Evolutionary conservation across 2,113 vertebrate genomes (phyloP), one percentile per base, ranked within the genome.

Genomic region (Benitochromis conjunctus): DNA sequence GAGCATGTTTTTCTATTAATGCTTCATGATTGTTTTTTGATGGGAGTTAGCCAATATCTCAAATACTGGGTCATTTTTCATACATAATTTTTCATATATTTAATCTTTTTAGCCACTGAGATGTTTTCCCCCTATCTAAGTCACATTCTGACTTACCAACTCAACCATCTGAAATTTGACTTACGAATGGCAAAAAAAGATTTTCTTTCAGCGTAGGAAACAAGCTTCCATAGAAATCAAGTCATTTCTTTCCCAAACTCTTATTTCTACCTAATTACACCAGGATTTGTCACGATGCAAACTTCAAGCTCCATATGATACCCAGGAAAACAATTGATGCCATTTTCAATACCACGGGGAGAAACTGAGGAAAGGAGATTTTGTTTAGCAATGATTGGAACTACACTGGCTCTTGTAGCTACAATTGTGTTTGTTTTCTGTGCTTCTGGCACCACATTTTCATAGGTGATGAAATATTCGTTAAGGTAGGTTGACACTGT

Each of bases 131-230:
- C 34, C 34, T 7, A 5, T 41, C 62, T 1, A 66, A 66, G 34
- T 12, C 62, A 66, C 26, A 60, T 66, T 64, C 41, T 21, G 62
- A 66, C 62, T 21, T 1, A 21, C 36, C 41, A 41, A 14, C 62
- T 41, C 36, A 66, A 66, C 18, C 11, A 38, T 5, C 60, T 38
- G 62, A 41, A 19, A 14, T 41, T 21, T 66, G 62, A 66, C 19
- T 41, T 66, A 41, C 0, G 3, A 36, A 21, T 66, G 34, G 3
- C 10, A 38, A 3, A 58, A 62, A 7, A 4, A 2, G 3, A 64
- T 38, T 41, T 10, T 41, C 62, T 41, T 41, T 66, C 19, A 9
- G 3, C 10, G 10, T 4, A 10, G 10, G 38, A 41, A 41, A 41
- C 4, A 41, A 11, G 10, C 36, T 66, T 41, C 36, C n/a, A 66